Evolutionary conservation across 1,140 invertebrate genomes (phyloP).

Genomic region (Plodia interpunctella): DNA sequence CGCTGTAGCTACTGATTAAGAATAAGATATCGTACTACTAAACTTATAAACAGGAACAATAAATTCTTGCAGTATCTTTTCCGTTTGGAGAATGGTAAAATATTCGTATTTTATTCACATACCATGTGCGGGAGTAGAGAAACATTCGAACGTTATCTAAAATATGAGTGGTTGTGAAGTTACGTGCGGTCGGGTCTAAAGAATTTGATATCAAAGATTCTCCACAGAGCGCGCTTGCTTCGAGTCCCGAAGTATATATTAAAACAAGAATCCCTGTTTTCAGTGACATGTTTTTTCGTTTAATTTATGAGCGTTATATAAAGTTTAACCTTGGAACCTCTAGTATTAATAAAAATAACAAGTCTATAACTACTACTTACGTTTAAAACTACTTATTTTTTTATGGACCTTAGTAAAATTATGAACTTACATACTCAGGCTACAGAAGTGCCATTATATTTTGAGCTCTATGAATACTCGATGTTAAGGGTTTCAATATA

Average conservation of each 20-base stretch:
- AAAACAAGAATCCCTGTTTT: too few species aligned
- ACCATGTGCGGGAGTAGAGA: conserved; percentile 32
- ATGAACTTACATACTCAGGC: background rate
- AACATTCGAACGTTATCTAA: conserved; percentile 67
- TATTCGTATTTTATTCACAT: conserved; percentile 58
- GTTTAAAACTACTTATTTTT: too few species aligned
- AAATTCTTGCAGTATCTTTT: conserved; percentile 32
- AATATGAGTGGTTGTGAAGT: conserved; percentile 57
- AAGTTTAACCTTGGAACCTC: too few species aligned
- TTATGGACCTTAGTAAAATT: background rate
- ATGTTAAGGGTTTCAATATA: background rate
- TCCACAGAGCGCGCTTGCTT: conserved; percentile 17
- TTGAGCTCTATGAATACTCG: background rate
- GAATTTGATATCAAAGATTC: conserved; percentile 70
- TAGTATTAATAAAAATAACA: too few species aligned
- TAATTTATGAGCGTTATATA: too few species aligned
- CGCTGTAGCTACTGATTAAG: too few species aligned
- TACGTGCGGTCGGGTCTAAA: conserved; percentile 64
- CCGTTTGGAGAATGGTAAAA: conserved; percentile 32
- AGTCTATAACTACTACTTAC: too few species aligned
- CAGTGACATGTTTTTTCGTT: too few species aligned
- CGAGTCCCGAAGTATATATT: too few species aligned
- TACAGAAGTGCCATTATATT: background rate
- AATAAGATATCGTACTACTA: background rate
- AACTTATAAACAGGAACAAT: conserved; percentile 19